Evolutionary conservation across 2,797 vertebrate species (phyloP).

Genomic region (Numenius phaeopus): DNA sequence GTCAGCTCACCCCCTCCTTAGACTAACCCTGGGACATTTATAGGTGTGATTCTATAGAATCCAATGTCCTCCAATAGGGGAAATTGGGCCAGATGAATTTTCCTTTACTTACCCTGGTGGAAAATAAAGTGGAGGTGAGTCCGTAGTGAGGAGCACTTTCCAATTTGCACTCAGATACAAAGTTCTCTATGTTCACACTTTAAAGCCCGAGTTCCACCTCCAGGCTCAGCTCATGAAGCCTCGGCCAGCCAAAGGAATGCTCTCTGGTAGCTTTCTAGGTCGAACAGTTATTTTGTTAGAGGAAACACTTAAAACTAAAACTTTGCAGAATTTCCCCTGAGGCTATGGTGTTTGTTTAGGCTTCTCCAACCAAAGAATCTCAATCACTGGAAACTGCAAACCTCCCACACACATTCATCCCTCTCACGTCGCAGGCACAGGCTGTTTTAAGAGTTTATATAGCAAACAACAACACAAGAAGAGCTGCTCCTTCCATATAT

Average conservation of each 20-base stretch:
- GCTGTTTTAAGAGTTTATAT: not conserved
- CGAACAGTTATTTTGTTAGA: conserved; percentile 20
- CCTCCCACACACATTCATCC: conserved; percentile 10
- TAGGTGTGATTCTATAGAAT: not conserved
- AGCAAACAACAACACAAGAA: conserved; percentile 24
- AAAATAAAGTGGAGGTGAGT: not conserved
- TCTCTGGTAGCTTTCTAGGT: conserved; percentile 32
- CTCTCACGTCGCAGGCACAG: not conserved
- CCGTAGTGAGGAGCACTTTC: not conserved
- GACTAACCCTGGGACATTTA: no score
- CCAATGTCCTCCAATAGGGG: accelerated
- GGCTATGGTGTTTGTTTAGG: conserved; percentile 62
- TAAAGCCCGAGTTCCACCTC: not conserved
- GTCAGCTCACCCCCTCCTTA: not conserved
- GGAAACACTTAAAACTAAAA: conserved; percentile 56
- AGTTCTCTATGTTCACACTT: not conserved
- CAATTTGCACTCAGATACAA: not conserved
- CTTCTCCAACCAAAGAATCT: conserved; percentile 47
- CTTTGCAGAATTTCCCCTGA: conserved; percentile 40
- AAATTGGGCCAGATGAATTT: not conserved
- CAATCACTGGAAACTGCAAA: conserved; percentile 24
- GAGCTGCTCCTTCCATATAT: not conserved
- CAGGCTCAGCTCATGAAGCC: accelerated
- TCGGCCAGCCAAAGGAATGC: not conserved
- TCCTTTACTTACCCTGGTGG: not conserved